Base-by-base conservation (phyloP, 2,797 vertebrate species). In the Sebastes cheni region DNA sequence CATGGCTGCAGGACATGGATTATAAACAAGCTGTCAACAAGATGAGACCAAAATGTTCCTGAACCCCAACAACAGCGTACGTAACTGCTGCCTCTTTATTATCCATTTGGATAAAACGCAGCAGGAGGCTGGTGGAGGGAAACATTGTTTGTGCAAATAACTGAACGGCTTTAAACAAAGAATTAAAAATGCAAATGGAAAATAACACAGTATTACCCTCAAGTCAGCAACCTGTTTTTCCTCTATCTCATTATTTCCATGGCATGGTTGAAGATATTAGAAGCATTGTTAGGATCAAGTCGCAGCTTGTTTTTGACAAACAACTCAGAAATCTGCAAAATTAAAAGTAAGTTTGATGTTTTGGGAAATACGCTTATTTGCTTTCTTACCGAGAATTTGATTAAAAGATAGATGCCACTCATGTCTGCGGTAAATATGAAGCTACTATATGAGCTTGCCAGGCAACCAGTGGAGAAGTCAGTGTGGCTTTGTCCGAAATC, bases 11-110 rank as follows among this genome's bases (percentile, higher is more conserved):
- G 55, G 27, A 83, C 22, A 61, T 8, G 65, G 55, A 54, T 64
- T 77, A 59, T 86, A 90, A 85, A 88, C 84, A 89, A 80, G 67
- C 73, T 80, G 82, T 87, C 77, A 61, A 29, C 27, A 32, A n/a
- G 67, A 86, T 10, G 4, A 68, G 79, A 70, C 6, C 78, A 78
- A 77, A 66, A 79, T 83, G 80, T 85, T 84, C 80, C 14, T 27
- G 36, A 80, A 68, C 36, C 12, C 4, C 20, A 65, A 77, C 27
- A 82, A 55, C 72, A 61, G 8, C 20, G 55, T 34, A 20, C 8
- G 18, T n/a, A 29, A 69, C 46, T 32, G 27, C 64, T 10, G 13
- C 66, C 9, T 61, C 4, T 39, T 68, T 23, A 61, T 20, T 23
- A 59, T 75, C n/a, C 10, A 10, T 65, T 75, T 65, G 29, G 54